Evolutionary conservation across 1,140 invertebrate genomes (phyloP), one percentile per base, ranked within the genome.

Genomic region (Hormaphis cornu): DNA sequence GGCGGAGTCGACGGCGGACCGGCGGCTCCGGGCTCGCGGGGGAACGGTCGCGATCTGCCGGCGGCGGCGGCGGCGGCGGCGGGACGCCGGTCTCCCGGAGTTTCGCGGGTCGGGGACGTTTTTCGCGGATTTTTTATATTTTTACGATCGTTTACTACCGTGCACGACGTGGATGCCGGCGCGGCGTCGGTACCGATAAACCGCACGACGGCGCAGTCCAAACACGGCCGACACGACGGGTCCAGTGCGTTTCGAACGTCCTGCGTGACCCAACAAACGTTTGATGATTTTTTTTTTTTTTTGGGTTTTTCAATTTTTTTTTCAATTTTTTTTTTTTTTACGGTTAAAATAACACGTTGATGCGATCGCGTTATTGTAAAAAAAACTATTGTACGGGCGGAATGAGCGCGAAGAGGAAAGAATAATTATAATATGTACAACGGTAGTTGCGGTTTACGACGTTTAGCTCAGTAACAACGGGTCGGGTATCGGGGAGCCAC

Each of bases 31-130:
- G 7, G 22, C 40, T 1, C 10, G 20, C 16, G 20, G 10, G 0
- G 1, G 37, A 24, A n/a, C n/a, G n/a, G n/a, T n/a, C n/a, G n/a
- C n/a, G n/a, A n/a, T n/a, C n/a, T n/a, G n/a, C n/a, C 16, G 87
- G 87, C 77, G 87, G 88, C 14, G 82, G 82, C 3, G 87, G 87
- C 71, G 86, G 37, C 16, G 7, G 28, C 1, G 20, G 5, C 1
- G 10, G 22, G 12, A 33, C 61, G n/a, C 44, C 22, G 6, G 6
- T 4, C 12, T 46, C 42, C 6, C 35, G 7, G 35, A 37, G n/a
- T n/a, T n/a, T n/a, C n/a, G n/a, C 18, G 30, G 50, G 48, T 22
- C 12, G 28, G 61, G 61, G 61, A n/a, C 28, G 48, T 35, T 66
- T 22, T 28, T 14, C 8, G 2, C 18, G 14, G 7, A 9, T 7